phyloP scores from a whole-genome alignment of 2,113 vertebrate species.

The Sinocyclocheilus anophthalmus region DNA sequence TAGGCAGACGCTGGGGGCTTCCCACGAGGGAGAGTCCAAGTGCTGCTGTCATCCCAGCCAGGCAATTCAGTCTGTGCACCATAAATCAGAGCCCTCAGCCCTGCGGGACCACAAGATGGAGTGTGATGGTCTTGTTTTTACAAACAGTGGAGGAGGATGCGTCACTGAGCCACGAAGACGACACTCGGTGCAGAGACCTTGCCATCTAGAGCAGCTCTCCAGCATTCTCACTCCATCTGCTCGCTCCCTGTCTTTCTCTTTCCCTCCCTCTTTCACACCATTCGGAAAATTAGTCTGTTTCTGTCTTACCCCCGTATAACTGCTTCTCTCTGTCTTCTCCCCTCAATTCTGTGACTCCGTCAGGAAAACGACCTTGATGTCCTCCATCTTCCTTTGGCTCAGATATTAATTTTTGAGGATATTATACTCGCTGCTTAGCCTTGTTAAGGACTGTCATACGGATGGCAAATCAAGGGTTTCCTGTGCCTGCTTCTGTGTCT shows the following conservation, averaged over 20 bases:
- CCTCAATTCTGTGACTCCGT: slow-evolving; percentile 31
- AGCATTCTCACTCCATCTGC: slow-evolving; percentile 60
- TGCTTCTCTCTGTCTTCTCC: slow-evolving; percentile 48
- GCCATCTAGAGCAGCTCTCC: slow-evolving; percentile 61
- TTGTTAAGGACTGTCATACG: slow-evolving; percentile 63
- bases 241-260: slow-evolving; percentile 4
- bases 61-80: slow-evolving; percentile 74
- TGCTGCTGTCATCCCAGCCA: slow-evolving; percentile 74
- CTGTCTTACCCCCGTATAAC: slow-evolving; percentile 56
- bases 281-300: slow-evolving; percentile 53
- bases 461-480: slow-evolving; percentile 59
- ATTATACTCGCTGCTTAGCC: slow-evolving; percentile 62
- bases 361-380: slow-evolving; percentile 47
- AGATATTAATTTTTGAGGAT: slow-evolving; percentile 72
- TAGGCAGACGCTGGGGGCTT: slow-evolving; percentile 62
- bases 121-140: slow-evolving; percentile 84
- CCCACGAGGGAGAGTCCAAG: slow-evolving; percentile 74
- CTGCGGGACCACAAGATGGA: slow-evolving; percentile 79
- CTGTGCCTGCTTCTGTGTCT: slow-evolving; percentile 60
- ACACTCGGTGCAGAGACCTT: slow-evolving; percentile 64
- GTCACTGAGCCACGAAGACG: slow-evolving; percentile 69
- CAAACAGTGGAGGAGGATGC: slow-evolving; percentile 79
- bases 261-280: slow-evolving; percentile 52
- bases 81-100: slow-evolving; percentile 81
- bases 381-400: slow-evolving; percentile 47